A percentile compares a stretch with the other conserved stretches of the same genome.
Conservation (phyloP, 2,113 vertebrate species). For the Cyanoramphus novaezelandiae region DNA sequence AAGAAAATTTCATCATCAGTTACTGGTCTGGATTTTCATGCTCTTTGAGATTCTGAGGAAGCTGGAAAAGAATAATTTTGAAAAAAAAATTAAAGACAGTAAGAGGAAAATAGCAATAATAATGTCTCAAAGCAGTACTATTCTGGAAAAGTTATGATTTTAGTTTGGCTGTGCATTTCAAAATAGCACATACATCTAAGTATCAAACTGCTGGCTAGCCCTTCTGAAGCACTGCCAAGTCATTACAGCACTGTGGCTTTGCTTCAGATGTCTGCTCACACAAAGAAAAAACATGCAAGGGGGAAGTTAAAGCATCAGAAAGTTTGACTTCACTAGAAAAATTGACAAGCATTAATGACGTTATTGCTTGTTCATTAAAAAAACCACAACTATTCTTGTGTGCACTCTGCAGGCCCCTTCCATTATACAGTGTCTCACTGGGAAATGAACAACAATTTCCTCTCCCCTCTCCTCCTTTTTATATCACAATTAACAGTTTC, state of each 20-base stretch:
- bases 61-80: background rate
- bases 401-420: background rate
- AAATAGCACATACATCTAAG: background rate
- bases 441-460: background rate
- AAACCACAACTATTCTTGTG: background rate
- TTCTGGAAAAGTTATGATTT: background rate
- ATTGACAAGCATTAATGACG: background rate
- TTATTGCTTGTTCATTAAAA: background rate
- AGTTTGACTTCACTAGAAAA: background rate
- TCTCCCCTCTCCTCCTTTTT: background rate
- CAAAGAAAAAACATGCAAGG: background rate
- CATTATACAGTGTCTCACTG: background rate
- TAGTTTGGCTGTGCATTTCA: background rate
- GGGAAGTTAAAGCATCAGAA: background rate
- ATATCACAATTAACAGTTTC: background rate
- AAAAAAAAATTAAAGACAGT: background rate
- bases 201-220: background rate
- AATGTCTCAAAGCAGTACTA: background rate
- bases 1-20: background rate
- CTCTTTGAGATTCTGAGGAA: background rate
- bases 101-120: background rate
- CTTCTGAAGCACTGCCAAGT: background rate
- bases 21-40: background rate
- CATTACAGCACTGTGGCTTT: background rate
- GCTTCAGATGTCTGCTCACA: background rate